phyloP scores from a whole-genome alignment of 2,888 invertebrate species.

The Caenorhabditis angaria region DNA sequence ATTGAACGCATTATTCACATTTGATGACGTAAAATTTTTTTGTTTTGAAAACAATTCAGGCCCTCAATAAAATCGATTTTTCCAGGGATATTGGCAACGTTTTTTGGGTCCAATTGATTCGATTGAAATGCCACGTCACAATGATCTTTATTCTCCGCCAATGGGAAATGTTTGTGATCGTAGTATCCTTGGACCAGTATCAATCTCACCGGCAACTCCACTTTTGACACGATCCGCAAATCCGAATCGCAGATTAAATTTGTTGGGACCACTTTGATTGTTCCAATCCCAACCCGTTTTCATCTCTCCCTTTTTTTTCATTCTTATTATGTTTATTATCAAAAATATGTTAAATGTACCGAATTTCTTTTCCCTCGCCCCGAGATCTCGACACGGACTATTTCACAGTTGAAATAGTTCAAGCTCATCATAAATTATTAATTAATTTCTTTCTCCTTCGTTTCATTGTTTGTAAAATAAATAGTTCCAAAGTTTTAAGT shows the following conservation, averaged over 20 bases:
- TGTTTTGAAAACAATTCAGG: not conserved
- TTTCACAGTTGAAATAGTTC: no score
- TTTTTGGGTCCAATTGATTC: conserved; percentile 38
- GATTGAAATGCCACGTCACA: conserved; percentile 23
- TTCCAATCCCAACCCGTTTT: no score
- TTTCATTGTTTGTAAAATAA: no score
- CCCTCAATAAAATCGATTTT: not conserved
- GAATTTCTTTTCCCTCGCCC: no score
- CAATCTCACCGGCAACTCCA: conserved; percentile 38
- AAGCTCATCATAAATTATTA: no score
- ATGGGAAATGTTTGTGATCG: conserved; percentile 38
- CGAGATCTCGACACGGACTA: no score
- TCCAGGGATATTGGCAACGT: conserved; percentile 58
- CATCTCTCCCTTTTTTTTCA: no score
- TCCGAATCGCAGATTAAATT: conserved; percentile 16
- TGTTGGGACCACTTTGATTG: conserved; percentile 19
- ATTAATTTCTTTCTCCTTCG: no score
- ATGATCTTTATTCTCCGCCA: not conserved
- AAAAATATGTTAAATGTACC: no score
- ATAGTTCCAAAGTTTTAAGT: no score
- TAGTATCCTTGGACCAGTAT: conserved; percentile 53
- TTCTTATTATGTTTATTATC: not conserved
- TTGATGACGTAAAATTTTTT: conserved; percentile 45
- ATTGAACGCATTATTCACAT: conserved; percentile 50
- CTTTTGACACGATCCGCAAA: conserved; percentile 27